Conservation (phyloP, 2,888 invertebrate species). For the Axea sp. region DNA sequence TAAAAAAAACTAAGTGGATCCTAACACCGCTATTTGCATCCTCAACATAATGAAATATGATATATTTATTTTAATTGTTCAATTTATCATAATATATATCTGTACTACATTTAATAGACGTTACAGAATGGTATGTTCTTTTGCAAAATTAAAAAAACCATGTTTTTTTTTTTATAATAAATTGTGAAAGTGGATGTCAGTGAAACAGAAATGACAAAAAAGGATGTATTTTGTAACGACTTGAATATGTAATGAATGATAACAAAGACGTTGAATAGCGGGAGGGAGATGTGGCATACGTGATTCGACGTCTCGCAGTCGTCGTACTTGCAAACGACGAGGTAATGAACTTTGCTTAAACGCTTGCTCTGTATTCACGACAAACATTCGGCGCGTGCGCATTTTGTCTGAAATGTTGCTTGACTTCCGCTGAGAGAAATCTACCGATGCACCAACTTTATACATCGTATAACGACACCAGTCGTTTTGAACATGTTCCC, state of each 20-base stretch:
- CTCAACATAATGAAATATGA: too few species aligned
- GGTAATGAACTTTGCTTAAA: constrained; percentile 72
- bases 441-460: constrained; percentile 9
- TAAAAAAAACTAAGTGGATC: too few species aligned
- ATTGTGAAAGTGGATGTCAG: constrained; percentile 24
- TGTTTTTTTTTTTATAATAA: too few species aligned
- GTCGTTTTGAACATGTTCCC: too few species aligned
- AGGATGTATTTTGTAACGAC: constrained; percentile 53
- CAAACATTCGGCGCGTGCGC: constrained; percentile 68
- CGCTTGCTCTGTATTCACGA: constrained; percentile 65
- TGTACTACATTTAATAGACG: too few species aligned
- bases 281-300: constrained; percentile 30
- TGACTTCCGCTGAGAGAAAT: constrained; percentile 21
- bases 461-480: too few species aligned
- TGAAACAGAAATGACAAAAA: constrained; percentile 38
- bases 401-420: constrained; percentile 44
- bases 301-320: constrained; percentile 53
- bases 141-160: too few species aligned
- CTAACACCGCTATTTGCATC: too few species aligned
- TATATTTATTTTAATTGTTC: too few species aligned
- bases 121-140: too few species aligned
- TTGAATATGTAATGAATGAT: constrained; percentile 53
- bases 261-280: constrained; percentile 35
- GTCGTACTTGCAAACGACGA: constrained; percentile 48
- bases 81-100: too few species aligned